These are phyloP conservation scores for Astur gentilis DNA, from an alignment of 2,113 vertebrate genomes.

Conservation along the genomic window DNA sequence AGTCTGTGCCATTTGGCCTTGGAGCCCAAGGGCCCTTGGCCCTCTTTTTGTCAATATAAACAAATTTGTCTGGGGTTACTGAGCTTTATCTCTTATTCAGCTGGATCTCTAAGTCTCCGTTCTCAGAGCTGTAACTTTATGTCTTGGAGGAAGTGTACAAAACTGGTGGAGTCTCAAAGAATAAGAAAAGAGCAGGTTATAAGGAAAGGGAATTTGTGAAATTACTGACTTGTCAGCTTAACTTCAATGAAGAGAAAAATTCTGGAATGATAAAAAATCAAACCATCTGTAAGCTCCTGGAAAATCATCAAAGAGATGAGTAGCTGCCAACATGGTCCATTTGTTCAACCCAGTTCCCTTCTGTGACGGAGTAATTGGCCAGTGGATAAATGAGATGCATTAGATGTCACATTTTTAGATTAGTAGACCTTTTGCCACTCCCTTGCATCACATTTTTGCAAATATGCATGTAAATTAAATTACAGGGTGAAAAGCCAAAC, in stretches of 20 bases:
- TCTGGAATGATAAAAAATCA: background rate
- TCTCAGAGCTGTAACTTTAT: background rate
- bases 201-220: background rate
- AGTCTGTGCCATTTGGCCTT: background rate
- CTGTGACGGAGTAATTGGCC: conserved; percentile 5
- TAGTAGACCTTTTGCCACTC: background rate
- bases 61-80: background rate
- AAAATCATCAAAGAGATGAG: conserved; percentile 41
- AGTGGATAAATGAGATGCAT: background rate
- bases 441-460: background rate
- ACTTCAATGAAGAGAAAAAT: background rate
- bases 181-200: background rate
- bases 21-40: background rate
- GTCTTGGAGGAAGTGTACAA: background rate
- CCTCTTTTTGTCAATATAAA: background rate
- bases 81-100: background rate
- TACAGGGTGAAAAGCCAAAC: background rate
- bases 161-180: background rate
- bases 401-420: conserved; percentile 15
- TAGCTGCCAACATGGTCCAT: background rate
- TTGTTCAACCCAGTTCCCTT: conserved; percentile 5
- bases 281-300: conserved; percentile 39
- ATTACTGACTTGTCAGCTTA: conserved; percentile 2
- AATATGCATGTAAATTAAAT: conserved; percentile 15
- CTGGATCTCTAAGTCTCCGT: background rate